phyloP scores from a whole-genome alignment of 1,140 invertebrate genomes.

The Palaemon carinicauda region DNA sequence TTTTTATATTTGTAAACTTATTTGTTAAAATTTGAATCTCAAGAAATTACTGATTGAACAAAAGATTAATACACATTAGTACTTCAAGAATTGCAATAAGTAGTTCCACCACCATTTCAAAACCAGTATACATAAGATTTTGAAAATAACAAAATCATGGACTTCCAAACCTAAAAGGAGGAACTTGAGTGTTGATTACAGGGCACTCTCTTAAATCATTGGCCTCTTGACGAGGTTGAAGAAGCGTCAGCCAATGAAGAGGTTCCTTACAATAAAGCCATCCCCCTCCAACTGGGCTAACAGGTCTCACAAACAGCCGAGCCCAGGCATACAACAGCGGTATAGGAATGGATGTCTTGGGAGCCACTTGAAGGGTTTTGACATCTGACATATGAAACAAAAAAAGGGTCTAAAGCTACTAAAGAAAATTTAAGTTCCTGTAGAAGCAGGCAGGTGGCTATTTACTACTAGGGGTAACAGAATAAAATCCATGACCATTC shows the following conservation, averaged over 20 bases:
- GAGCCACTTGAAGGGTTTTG: conserved; percentile 60
- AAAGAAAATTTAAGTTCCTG: not conserved
- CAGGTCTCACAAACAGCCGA: conserved; percentile 71
- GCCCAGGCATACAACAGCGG: conserved; percentile 73
- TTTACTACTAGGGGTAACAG: no score
- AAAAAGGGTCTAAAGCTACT: not conserved
- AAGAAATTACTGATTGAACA: no score
- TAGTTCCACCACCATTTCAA: not conserved
- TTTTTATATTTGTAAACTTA: no score
- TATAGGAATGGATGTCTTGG: conserved; percentile 68
- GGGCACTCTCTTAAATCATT: conserved; percentile 68
- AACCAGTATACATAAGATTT: not conserved
- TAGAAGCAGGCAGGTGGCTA: no score
- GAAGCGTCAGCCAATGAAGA: conserved; percentile 74
- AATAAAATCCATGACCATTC: no score
- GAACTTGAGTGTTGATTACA: conserved; percentile 63
- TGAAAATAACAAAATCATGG: not conserved
- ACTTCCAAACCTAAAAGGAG: conserved; percentile 64
- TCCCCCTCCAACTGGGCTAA: conserved; percentile 56
- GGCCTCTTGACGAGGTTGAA: conserved; percentile 69
- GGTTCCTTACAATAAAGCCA: conserved; percentile 70
- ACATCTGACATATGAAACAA: conserved; percentile 60
- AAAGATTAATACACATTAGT: no score
- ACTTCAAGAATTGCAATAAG: no score
- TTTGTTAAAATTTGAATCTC: no score